phyloP scores from a whole-genome alignment of 2,797 vertebrate species.

The Pangasius mekongensis region DNA sequence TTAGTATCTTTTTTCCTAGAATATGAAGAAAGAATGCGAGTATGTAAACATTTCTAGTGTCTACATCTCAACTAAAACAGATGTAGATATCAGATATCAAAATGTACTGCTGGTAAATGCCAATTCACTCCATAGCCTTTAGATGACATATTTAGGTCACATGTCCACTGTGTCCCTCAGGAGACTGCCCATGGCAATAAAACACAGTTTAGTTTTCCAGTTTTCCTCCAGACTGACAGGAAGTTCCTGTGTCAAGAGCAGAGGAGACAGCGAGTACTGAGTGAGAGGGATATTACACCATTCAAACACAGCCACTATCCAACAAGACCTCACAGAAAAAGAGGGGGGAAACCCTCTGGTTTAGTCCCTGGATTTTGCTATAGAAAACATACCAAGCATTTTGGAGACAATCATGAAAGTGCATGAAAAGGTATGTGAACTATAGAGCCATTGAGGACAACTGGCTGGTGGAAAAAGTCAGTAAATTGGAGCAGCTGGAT shows the following conservation, averaged over 20 bases:
- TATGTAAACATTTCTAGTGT: background rate
- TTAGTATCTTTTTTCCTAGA: background rate
- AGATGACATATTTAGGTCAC: constrained; percentile 72
- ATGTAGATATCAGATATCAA: background rate
- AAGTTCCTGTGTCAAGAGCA: constrained; percentile 61
- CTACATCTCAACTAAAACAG: background rate
- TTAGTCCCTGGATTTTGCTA: background rate
- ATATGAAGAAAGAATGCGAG: background rate
- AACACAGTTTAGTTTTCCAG: constrained; percentile 47
- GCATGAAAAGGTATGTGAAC: constrained; percentile 47
- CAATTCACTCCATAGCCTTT: background rate
- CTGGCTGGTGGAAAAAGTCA: constrained; percentile 39
- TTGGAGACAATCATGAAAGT: constrained; percentile 47
- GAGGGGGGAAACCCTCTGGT: background rate
- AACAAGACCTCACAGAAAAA: constrained; percentile 37
- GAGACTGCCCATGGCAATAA: constrained; percentile 57
- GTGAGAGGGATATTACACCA: constrained; percentile 68
- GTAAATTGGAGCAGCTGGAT: constrained; percentile 49
- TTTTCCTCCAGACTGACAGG: constrained; percentile 60
- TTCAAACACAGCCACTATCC: constrained; percentile 58
- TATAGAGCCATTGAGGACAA: constrained; percentile 45
- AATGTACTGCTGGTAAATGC: background rate
- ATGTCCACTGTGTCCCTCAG: constrained; percentile 57
- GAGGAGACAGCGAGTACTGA: constrained; percentile 55
- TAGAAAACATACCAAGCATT: constrained; percentile 37